Base-by-base conservation (phyloP, 2,888 invertebrate species). In the Thereva unica region DNA sequence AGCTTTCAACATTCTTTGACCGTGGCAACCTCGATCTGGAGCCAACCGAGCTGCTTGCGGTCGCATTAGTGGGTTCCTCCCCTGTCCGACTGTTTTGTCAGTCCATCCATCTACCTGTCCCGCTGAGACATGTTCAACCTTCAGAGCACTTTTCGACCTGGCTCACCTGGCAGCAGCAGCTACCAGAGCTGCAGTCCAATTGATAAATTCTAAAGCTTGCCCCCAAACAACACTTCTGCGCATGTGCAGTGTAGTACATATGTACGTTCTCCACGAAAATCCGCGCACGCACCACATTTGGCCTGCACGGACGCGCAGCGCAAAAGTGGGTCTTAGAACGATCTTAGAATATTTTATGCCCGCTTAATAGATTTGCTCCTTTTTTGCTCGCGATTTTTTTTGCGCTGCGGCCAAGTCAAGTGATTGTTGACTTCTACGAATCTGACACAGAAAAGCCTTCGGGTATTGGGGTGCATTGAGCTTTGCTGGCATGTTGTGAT, bases 341-440 rank as follows among this genome's bases (percentile, higher is more conserved):
- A 68, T 63, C 64, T 68, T 66, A 68, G 68, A 68, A 68, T 68
- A 68, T 68, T 68, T 68, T 66, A 64, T 64, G 56, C 5, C 10
- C 42, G 64, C 53, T 64, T 53, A 53, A 53, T 53, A 35, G 53
- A 23, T 42, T 10, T 9, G 44, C 53, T 64, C 53, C 41, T 47
- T 7, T 12, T 12, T 38, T 38, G 40, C 40, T 59, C 37, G 47
- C 23, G 38, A 23, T 9, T 37, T 61, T 49, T 41, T 50, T 23
- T 42, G 23, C 34, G 38, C 7, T 41, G 45, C 61, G 8, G 49
- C 23, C 12, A 41, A 61, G 40, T 61, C 50, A 61, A 50, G 61
- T 61, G 49, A 61, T 50, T 45, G 61, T 47, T 47, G 47, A 59
- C 47, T 59, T 44, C 45, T 45, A 40, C 37, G 47, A 59, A 35